A percentile compares a stretch with the other conserved stretches of the same genome.
Evolutionary conservation across 1,140 invertebrate species (phyloP).

Genomic region (Wasmannia auropunctata): DNA sequence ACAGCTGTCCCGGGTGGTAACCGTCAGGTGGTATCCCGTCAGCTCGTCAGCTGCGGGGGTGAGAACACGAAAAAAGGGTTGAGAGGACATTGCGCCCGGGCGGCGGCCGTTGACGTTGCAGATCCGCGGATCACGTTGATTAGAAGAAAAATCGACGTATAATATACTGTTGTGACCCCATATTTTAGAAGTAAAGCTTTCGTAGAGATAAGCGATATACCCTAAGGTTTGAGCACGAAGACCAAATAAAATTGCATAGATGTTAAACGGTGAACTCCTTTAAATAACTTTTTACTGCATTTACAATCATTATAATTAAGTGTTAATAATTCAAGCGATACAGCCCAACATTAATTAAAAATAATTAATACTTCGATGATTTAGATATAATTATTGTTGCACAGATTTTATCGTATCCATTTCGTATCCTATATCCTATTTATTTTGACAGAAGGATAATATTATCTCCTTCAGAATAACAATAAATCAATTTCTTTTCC

Average conservation of each 20-base stretch:
- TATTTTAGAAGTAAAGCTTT: not conserved
- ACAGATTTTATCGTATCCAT: not conserved
- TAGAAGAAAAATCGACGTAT: constrained; percentile 59
- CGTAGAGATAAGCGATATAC: not conserved
- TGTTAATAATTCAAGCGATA: not conserved
- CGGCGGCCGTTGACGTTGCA: constrained; percentile 24
- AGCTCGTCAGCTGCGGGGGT: constrained; percentile 79
- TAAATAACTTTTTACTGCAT: not conserved
- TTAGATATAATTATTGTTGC: not conserved
- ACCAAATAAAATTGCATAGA: not conserved
- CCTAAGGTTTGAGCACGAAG: not conserved
- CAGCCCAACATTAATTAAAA: not conserved
- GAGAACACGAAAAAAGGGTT: constrained; percentile 75
- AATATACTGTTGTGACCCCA: constrained; percentile 32
- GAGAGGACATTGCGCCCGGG: constrained; percentile 29
- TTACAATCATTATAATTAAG: not conserved
- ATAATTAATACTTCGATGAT: not conserved
- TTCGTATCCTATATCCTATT: not conserved
- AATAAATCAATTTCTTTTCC: not conserved
- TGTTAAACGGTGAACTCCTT: not conserved
- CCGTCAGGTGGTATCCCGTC: constrained; percentile 77
- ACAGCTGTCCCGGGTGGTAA: constrained; percentile 74
- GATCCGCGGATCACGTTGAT: constrained; percentile 50
- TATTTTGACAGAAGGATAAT: not conserved
- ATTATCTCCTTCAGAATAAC: not conserved